Evolutionary conservation across 2,113 vertebrate species (phyloP), one percentile per base, ranked within the genome.

Genomic region (Centropus bengalensis): DNA sequence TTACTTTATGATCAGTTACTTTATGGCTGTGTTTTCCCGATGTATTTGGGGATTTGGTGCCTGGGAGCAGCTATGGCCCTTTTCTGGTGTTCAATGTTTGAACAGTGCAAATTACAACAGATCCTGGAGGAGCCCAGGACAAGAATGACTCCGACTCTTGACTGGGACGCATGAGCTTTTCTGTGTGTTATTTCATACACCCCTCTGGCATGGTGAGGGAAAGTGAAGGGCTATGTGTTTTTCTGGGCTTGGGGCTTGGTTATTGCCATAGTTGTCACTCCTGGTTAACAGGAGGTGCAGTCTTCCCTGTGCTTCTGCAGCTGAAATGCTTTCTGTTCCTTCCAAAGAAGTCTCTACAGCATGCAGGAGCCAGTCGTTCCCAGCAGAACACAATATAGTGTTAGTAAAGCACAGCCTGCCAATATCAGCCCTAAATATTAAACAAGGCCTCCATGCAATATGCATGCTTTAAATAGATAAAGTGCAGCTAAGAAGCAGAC

Each of bases 371-470:
- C 83, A 75, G 4, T 18, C 1, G 10, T 58, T 94, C 88, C 80
- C 94, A 86, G 77, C 1, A 54, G 80, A 92, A 83, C 42, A 56
- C 89, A 55, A 75, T 45, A 47, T 13, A 28, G 70, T 26, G 32
- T 86, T 69, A 70, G 76, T 92, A 88, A 74, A 93, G 86, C 52
- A 67, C 55, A 64, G 80, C 64, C 54, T 6, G 2, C 75, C 55
- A 78, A 32, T 82, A 89, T 71, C 66, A 52, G 69, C 52, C 27
- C 56, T 76, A 84, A 90, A 64, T 86, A 78, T 93, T 92, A 84
- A 91, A 68, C 20, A 63, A 62, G 54, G 49, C 33, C 69, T 79
- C 38, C 0, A 0, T 88, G 69, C 36, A 75, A 36, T 54, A 49
- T 22, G 28, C 1, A 7, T 71, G 62, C 69, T 91, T 84, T 75